phyloP scores from a whole-genome alignment of 2,113 vertebrate genomes.

The Trichechus manatus region DNA sequence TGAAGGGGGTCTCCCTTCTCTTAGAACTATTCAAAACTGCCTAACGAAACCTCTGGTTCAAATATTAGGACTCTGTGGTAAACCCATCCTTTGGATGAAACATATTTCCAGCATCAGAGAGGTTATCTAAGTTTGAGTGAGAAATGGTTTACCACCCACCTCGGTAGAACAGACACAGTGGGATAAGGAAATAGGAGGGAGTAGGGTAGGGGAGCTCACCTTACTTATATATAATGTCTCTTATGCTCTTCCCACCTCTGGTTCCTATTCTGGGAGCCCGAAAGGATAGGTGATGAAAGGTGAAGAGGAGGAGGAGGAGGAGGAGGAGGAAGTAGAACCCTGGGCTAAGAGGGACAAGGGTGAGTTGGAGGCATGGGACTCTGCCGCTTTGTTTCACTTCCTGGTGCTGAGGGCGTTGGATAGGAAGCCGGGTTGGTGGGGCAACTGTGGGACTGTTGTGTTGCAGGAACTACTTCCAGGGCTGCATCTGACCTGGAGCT shows the following conservation, averaged over 20 bases:
- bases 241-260: background rate
- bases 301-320: conserved; percentile 57
- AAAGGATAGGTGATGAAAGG: conserved; percentile 38
- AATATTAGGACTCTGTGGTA: conserved; percentile 44
- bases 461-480: conserved; percentile 75
- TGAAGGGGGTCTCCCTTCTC: conserved; percentile 32
- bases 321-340: conserved; percentile 64
- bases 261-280: background rate
- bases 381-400: conserved; percentile 80
- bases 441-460: conserved; percentile 61
- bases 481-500: conserved; percentile 52
- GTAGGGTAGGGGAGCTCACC: background rate
- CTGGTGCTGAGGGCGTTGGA: conserved; percentile 63
- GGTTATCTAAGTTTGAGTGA: conserved; percentile 14
- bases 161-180: background rate
- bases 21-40: conserved; percentile 57
- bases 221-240: background rate
- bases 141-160: conserved; percentile 29
- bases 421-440: conserved; percentile 72
- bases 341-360: background rate
- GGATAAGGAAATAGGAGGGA: conserved; percentile 7
- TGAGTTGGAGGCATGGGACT: conserved; percentile 50
- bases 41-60: conserved; percentile 40
- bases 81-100: conserved; percentile 48
- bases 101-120: conserved; percentile 15